Conservation (phyloP, 2,113 vertebrate species). For the Chrysochloris asiatica region DNA sequence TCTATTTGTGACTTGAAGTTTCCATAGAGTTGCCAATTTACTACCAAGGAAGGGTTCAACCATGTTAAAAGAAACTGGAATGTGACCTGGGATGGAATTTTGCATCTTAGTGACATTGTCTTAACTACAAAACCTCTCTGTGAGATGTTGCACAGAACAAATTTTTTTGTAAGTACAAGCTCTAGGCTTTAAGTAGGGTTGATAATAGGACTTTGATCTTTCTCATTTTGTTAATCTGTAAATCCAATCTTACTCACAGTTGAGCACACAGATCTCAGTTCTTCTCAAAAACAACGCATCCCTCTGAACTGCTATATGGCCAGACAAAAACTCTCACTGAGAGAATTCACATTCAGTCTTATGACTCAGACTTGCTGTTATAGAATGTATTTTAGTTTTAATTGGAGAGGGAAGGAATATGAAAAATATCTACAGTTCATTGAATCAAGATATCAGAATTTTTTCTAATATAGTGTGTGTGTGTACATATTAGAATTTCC, state of each 20-base stretch:
- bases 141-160: constrained; percentile 57
- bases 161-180: constrained; percentile 59
- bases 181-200: constrained; percentile 50
- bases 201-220: constrained; percentile 71
- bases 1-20: constrained; percentile 60
- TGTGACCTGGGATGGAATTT: constrained; percentile 55
- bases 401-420: not conserved
- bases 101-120: constrained; percentile 55
- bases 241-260: constrained; percentile 66
- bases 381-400: constrained; percentile 41
- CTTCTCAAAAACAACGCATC: not conserved
- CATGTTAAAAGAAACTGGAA: constrained; percentile 46
- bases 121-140: constrained; percentile 43
- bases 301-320: not conserved
- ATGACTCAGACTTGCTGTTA: constrained; percentile 8
- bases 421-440: not conserved
- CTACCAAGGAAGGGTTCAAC: constrained; percentile 18
- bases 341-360: constrained; percentile 27
- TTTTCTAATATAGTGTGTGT: not conserved
- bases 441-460: not conserved
- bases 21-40: constrained; percentile 54
- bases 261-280: constrained; percentile 34
- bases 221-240: constrained; percentile 71
- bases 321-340: not conserved
- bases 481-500: not conserved